Base-by-base conservation (phyloP, 2,797 vertebrate genomes). In the Tachyglossus aculeatus region DNA sequence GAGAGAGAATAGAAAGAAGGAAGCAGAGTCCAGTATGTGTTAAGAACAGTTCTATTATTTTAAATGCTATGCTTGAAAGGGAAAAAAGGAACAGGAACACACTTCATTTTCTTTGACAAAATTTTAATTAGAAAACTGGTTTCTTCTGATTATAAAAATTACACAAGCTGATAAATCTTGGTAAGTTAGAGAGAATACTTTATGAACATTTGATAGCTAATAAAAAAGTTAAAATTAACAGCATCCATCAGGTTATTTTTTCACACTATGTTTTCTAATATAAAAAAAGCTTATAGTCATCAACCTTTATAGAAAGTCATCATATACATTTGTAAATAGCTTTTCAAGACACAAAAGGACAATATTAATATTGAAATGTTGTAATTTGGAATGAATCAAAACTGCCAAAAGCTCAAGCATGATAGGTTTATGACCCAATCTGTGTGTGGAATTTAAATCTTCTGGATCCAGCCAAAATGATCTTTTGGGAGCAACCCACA, bases 121-220 rank as follows among this genome's bases (percentile, higher is more conserved):
- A 86, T 74, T 92, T 93, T 92, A 88, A 92, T 92, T 93, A 91
- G 74, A 93, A 93, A 93, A 91, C 44, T 75, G 82, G 40, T 88
- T 75, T 84, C 81, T 71, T 89, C 36, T 88, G 86, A 74, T 78
- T 88, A 90, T 88, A 71, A 93, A 92, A 93, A 90, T 89, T 88
- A 87, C 70, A 89, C 86, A 90, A 88, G 87, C 86, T 90, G 80
- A 88, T 89, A 92, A 93, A 93, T 80, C 84, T 90, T 74, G 19
- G 59, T 87, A 86, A 85, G 65, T 85, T 91, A 88, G 77, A 90
- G 72, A 90, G 80, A 89, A 80, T 87, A 80, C 80, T 79, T 86
- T 86, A 77, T 56, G 66, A 89, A 83, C 75, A 78, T 78, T 85
- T 82, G 80, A 80, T 73, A 86, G 75, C 83, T 90, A 93, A 87